Evolutionary conservation across 2,797 vertebrate species (phyloP), one percentile per base, ranked within the genome.

Genomic region (Rallus crepitans): DNA sequence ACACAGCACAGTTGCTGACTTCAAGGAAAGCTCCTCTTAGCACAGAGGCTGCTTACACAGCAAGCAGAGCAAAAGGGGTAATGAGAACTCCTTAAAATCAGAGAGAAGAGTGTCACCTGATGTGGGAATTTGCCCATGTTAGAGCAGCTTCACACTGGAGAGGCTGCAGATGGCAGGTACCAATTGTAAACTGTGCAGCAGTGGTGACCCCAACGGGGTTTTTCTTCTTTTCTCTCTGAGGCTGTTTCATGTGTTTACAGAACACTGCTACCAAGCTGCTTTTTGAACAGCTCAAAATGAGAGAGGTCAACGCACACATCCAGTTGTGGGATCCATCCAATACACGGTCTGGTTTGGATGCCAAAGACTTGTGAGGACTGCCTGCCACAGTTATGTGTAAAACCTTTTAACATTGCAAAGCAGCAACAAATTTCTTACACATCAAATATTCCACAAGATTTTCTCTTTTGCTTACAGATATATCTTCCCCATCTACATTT

Each of bases 351-450:
- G 90, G 94, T 97, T 95, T 79, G 96, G 98, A 98, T 97, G 98
- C 98, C 98, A 98, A 98, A 98, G 98, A 98, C 98, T 98, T 98
- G 97, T 98, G 98, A 98, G 94, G 95, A 97, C 93, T 96, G 95
- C 94, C 94, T 96, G 92, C 75, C 87, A 95, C 88, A 96, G 81
- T 76, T 84, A 80, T 17, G 52, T 75, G 64, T 15, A 94, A 57
- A 73, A 30, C 31, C 72, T 90, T 83, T 93, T 60, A 96, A 95
- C 85, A 66, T 90, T 84, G 94, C 53, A 82, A 78, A 94, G 55
- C 86, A 95, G 71, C 75, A 97, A 96, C 35, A 55, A 37, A 95
- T 82, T 96, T 89, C 42, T 94, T 82, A 90, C 87, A 96, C 86
- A 97, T 72, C 59, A 97, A 92, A 94, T 92, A 97, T 12, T 87